Evolutionary conservation across 2,888 invertebrate species (phyloP).

Genomic region (Lottia gigantea): DNA sequence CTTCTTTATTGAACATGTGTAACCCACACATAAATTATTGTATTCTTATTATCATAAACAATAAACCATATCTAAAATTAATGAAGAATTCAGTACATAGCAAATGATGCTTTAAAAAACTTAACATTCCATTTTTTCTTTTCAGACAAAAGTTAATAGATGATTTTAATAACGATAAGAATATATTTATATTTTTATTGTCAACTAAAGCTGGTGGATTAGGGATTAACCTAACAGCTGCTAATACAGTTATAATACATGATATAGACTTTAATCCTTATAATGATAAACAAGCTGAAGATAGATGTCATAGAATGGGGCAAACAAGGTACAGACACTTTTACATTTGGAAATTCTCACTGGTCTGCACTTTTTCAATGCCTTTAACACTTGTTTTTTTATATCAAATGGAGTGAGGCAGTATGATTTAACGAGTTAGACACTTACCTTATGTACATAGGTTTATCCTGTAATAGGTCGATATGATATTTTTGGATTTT

Average conservation of each 20-base stretch:
- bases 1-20: too few relatives aligned
- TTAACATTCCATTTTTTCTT: constrained; percentile 38
- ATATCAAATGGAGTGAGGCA: too few relatives aligned
- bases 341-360: background rate
- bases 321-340: constrained; percentile 71
- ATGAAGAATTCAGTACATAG: too few relatives aligned
- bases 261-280: constrained; percentile 99
- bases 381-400: background rate
- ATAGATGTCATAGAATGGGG: constrained; percentile 79
- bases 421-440: too few relatives aligned
- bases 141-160: constrained; percentile 90
- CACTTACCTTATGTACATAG: too few relatives aligned
- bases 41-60: too few relatives aligned
- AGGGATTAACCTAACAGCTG: constrained; percentile 73
- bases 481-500: too few relatives aligned
- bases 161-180: constrained; percentile 81
- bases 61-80: too few relatives aligned
- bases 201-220: constrained; percentile 92
- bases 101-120: too few relatives aligned
- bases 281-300: constrained; percentile 96
- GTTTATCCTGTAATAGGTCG: too few relatives aligned
- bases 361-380: background rate
- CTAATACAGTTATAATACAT: constrained; percentile 95
- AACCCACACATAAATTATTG: too few relatives aligned
- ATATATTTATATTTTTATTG: constrained; percentile 88